Evolutionary conservation across 2,113 vertebrate species (phyloP).

Genomic region (Lagopus muta): DNA sequence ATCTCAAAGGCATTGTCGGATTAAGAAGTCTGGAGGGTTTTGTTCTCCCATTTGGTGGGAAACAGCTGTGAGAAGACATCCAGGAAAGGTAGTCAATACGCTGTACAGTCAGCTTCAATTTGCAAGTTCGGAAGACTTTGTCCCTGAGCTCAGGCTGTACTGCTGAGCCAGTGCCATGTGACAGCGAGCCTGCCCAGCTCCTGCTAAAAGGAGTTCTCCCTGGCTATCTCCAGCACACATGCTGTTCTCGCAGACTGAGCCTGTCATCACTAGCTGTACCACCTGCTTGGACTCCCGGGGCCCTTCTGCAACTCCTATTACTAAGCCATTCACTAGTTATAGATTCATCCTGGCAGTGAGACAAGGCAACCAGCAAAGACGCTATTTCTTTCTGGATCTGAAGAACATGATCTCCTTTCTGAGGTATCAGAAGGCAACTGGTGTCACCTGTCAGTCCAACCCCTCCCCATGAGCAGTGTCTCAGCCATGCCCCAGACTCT

Average conservation of each 20-base stretch:
- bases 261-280: constrained; percentile 53
- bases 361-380: constrained; percentile 1
- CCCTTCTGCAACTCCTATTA: constrained; percentile 34
- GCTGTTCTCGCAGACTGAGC: constrained; percentile 25
- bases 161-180: constrained; percentile 52
- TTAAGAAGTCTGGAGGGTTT: neutral
- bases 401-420: neutral
- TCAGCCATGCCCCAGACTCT: neutral
- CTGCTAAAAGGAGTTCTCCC: constrained; percentile 52
- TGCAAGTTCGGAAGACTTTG: neutral
- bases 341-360: neutral
- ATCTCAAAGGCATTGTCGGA: neutral
- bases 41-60: neutral
- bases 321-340: neutral
- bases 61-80: neutral
- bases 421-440: neutral
- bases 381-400: neutral
- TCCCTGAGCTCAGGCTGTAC: neutral
- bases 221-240: constrained; percentile 54
- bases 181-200: constrained; percentile 19
- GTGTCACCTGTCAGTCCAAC: neutral
- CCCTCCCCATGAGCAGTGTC: neutral
- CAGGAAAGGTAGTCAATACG: neutral
- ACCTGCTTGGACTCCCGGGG: constrained; percentile 35
- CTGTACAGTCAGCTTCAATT: neutral